Percentiles rank a stretch among this genome's conserved stretches.
These are phyloP conservation scores for Phragmatobia fuliginosa DNA, from an alignment of 2,888 invertebrate genomes.

Conservation along the genomic window DNA sequence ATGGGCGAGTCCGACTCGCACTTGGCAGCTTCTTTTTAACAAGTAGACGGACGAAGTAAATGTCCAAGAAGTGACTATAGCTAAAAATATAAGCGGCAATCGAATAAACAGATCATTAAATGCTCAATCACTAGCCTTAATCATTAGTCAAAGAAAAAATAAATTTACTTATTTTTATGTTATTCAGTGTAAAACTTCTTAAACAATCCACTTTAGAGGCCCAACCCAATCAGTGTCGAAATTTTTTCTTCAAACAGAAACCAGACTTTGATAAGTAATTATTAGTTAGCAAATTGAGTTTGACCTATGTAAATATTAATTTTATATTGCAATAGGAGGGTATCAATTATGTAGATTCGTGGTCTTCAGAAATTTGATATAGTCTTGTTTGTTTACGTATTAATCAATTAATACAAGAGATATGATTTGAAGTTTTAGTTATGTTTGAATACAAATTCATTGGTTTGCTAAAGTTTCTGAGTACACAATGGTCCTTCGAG, in stretches of 20 bases:
- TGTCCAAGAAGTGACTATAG: too few species aligned
- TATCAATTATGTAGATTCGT: constrained; percentile 48
- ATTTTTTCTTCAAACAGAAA: constrained; percentile 46
- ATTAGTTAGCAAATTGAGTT: constrained; percentile 47
- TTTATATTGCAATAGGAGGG: constrained; percentile 27
- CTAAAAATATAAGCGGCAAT: too few species aligned
- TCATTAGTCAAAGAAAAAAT: too few species aligned
- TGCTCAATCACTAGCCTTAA: too few species aligned
- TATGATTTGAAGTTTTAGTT: background rate
- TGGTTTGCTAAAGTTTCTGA: background rate
- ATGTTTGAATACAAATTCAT: background rate
- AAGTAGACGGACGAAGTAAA: too few species aligned
- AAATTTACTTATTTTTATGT: too few species aligned
- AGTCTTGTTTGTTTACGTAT: constrained; percentile 8
- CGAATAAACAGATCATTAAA: too few species aligned
- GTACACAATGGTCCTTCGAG: background rate
- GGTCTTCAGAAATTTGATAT: constrained; percentile 26
- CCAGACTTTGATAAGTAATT: constrained; percentile 37
- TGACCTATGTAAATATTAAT: constrained; percentile 45
- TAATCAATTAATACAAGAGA: constrained; percentile 7
- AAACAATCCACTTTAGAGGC: constrained; percentile 25
- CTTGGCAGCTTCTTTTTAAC: too few species aligned
- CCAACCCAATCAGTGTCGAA: constrained; percentile 39
- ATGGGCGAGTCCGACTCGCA: too few species aligned
- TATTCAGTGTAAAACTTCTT: background rate